phyloP scores from a whole-genome alignment of 2,113 vertebrate species.

The Myotis yumanensis region DNA sequence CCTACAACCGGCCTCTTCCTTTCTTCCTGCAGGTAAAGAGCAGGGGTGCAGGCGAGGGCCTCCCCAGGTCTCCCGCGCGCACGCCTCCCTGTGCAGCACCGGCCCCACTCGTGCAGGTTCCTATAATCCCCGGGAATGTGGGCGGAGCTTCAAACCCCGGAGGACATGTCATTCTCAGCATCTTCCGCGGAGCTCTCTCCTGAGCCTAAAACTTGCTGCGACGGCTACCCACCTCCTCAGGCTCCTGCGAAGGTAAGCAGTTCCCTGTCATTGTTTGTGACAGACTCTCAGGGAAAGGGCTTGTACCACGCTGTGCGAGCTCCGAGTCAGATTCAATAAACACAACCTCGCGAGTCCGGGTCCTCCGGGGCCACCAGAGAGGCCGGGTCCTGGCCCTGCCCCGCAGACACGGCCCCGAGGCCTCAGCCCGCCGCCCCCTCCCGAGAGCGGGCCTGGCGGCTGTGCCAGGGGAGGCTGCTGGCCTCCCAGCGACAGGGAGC shows the following conservation, averaged over 20 bases:
- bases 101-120: fast-evolving
- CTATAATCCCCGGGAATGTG: too few relatives aligned
- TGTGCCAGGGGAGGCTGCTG: too few relatives aligned
- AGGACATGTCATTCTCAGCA: neutral
- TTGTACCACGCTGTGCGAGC: neutral
- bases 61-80: neutral
- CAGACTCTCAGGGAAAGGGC: neutral
- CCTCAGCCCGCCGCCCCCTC: neutral
- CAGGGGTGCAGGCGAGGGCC: fast-evolving
- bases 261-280: neutral
- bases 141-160: too few relatives aligned
- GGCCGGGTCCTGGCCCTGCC: fast-evolving
- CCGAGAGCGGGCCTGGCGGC: neutral
- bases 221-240: neutral
- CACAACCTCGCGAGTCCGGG: fast-evolving
- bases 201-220: neutral
- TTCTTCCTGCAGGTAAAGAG: neutral
- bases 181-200: fast-evolving
- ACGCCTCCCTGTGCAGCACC: fast-evolving
- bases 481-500: too few relatives aligned
- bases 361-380: neutral
- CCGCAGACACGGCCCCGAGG: too few relatives aligned
- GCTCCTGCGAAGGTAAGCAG: neutral
- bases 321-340: neutral
- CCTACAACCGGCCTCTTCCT: fast-evolving